Base-by-base conservation (phyloP, 1,140 invertebrate genomes). In the Aphis craccivora region DNA sequence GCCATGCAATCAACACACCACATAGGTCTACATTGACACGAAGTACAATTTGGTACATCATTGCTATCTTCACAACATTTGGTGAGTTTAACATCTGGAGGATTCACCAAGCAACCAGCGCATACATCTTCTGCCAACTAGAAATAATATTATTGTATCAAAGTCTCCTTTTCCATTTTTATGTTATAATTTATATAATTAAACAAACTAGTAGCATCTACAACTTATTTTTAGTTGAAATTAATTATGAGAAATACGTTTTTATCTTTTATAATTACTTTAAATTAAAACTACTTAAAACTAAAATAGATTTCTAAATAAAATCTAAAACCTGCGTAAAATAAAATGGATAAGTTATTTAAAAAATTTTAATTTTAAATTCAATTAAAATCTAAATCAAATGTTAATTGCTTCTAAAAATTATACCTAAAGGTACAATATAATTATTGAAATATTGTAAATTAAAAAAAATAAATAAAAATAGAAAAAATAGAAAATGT, bases 1-100 rank as follows among this genome's bases (percentile, higher is more conserved):
- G 97, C 98, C 96, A 98, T 96, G 95, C 98, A 98, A 94, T 97
- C 96, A 20, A 97, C 95, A 95, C 98, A 99, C 98, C 98, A 99
- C 97, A 99, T 97, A 35, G 98, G 98, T 89, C 97, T 96, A 95
- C 97, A 98, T 94, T 96, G 96, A 94, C 97, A 98, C 87, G 94
- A 95, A 22, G 95, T 94, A 94, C 97, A 97, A 0, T 94, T 94
- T 94, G 96, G 95, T 14, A 53, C 25, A 94, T 95, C 95, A 94
- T 95, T 94, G 93, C 94, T 93, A 94, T 95, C 95, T 94, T 95
- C 96, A 95, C 98, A 99, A 86, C 96, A 96, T 95, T 97, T 97
- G 84, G 97, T 96, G 20, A 99, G 95, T 95, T 98, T 98, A 18
- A 99, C 96, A 95, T 98, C 97, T 1, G 98, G 97, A 67, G 95